A percentile compares a stretch with the other conserved stretches of the same genome.
Evolutionary conservation across 2,797 vertebrate species (phyloP).

Genomic region (Acanthopagrus latus): DNA sequence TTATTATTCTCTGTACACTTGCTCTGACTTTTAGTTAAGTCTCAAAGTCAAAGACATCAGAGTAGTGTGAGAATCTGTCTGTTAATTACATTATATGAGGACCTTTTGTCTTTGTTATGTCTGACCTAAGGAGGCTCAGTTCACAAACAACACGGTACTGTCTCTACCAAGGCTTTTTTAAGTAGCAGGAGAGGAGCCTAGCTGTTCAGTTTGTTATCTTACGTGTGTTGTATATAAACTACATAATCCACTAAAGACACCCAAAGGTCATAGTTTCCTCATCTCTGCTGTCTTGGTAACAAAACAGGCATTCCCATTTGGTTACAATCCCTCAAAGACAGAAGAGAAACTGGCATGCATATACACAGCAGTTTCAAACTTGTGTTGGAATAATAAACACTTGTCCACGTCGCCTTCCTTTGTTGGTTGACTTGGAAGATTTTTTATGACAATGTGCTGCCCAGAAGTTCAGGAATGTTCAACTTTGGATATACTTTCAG

Average conservation of each 20-base stretch:
- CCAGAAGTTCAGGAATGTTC: not conserved
- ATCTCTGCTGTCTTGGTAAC: conserved; percentile 10
- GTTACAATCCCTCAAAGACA: not conserved
- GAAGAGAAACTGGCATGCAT: not conserved
- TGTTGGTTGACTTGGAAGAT: not conserved
- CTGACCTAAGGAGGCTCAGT: not conserved
- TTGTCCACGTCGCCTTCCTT: not conserved
- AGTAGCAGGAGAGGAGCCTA: not conserved
- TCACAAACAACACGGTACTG: not conserved
- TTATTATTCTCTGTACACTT: not conserved
- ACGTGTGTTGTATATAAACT: not conserved
- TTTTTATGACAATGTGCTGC: not conserved
- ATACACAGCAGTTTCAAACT: not conserved
- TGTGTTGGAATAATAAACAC: not conserved
- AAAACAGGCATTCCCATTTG: not conserved
- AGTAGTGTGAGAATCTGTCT: not conserved
- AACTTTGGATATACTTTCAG: not conserved
- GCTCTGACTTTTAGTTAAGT: not conserved
- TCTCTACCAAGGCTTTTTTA: not conserved
- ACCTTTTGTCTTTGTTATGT: not conserved
- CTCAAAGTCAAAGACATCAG: not conserved
- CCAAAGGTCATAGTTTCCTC: not conserved
- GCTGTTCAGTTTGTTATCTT: not conserved
- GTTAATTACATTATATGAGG: not conserved
- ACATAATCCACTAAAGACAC: not conserved